Base-by-base conservation (phyloP, 2,888 invertebrate genomes). In the Neoscelio sp. region DNA sequence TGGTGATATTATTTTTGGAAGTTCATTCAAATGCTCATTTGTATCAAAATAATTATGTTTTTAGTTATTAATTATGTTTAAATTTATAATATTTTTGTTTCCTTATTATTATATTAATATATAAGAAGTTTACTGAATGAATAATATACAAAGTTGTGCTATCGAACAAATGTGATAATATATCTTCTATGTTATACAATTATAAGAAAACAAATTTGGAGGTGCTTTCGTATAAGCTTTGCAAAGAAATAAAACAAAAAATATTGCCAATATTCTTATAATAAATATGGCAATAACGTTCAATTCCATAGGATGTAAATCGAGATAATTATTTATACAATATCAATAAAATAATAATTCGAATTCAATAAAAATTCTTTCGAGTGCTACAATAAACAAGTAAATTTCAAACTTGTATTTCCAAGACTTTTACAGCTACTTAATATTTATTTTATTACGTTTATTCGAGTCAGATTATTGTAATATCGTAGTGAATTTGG, bases 401-500 rank as follows among this genome's bases (percentile, higher is more conserved):
- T 70, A 68, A 76, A 73, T 65, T 80, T 56, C 46, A 2, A 12
- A 4, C 18, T 42, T 7, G 17, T 46, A 30, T 50, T 30, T 50
- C 26, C 28, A 6, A 13, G 26, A 50, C 15, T 15, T 50, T 28
- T 50, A 30, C n/a, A 30, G 48, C 48, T 30, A n/a, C 20, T 26
- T 46, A 18, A 46, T 52, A 54, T 17, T 44, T 71, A 44, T 46
- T 78, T 58, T 60, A 15, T 58, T 44, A 74, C 70, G 74, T 64
- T 56, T 71, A 10, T 75, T 46, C 73, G 40, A 50, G 48, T 70
- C 38, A 40, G 50, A 56, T 48, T 52, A 52, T 62, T 81, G 26
- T 68, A 65, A 67, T 20, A 50, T 44, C 62, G 68, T 73, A 78
- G 71, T 79, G 65, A 79, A 33, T 74, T 82, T 81, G 56, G 85